Conservation (phyloP, 2,797 vertebrate genomes). For the Bovichtus diacanthus region DNA sequence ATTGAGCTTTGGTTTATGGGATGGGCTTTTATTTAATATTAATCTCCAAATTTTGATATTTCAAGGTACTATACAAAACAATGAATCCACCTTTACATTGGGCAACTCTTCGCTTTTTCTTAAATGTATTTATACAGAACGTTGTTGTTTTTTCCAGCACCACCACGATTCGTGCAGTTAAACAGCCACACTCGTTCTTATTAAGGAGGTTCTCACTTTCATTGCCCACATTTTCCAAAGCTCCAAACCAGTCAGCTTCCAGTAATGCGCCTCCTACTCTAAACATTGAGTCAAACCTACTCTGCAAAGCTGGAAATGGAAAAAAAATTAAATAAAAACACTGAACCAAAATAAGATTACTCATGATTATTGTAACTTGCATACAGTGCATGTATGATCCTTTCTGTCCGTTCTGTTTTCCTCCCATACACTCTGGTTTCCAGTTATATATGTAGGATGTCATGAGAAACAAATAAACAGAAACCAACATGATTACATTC, state of each 20-base stretch:
- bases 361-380: conserved; percentile 20
- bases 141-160: neutral
- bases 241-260: conserved; percentile 44
- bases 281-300: conserved; percentile 48
- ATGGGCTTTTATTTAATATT: neutral
- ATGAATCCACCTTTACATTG: neutral
- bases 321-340: conserved; percentile 44
- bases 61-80: no score
- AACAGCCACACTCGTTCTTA: conserved; percentile 23
- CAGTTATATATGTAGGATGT: conserved; percentile 27
- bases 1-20: neutral
- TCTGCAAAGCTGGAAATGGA: conserved; percentile 23
- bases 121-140: neutral
- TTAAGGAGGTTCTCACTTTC: conserved; percentile 20
- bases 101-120: neutral
- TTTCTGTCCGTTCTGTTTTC: conserved; percentile 16
- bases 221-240: conserved; percentile 58
- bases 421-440: neutral
- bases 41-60: neutral
- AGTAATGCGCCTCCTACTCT: conserved; percentile 38
- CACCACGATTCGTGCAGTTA: neutral
- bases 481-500: conserved; percentile 33
- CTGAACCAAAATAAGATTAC: conserved; percentile 19
- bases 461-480: conserved; percentile 40
- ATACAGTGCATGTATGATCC: neutral